Evolutionary conservation across 2,113 vertebrate species (phyloP), one percentile per base, ranked within the genome.

Genomic region (Scytalopus superciliaris): DNA sequence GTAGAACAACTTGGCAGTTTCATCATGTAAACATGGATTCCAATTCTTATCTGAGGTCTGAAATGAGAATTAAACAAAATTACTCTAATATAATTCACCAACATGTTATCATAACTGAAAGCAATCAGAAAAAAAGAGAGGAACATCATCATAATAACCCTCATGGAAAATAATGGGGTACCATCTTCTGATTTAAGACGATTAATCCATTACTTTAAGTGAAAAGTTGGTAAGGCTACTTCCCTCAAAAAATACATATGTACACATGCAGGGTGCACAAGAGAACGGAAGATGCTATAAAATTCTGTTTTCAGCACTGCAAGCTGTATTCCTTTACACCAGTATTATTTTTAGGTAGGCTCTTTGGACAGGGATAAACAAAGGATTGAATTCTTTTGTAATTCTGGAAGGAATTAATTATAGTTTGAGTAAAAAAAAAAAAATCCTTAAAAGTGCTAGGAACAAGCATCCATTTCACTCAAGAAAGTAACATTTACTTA

Each of bases 11-110:
- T 99, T 99, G 84, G 98, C 97, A 87, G 98, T 98, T 97, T 99
- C 99, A 98, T 99, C 98, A 96, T 99, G 97, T 85, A 99, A 98
- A 97, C 98, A 99, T 23, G 99, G 99, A 70, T 98, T 98, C 99
- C 99, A 99, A 95, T 99, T 98, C 79, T 98, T 93, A 96, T 99
- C 99, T 56, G 98, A 98, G 24, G 99, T 99, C 99, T 99, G 94
- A 92, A 97, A 96, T 42, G 9, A 56, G 69, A 85, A 82, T 64
- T 85, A 52, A 80, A 84, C 3, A 27, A 64, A 81, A 22, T 82
- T 67, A 92, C 33, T 72, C 21, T 35, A 52, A 1, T 33, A 66
- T 12, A 69, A 69, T 24, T 66, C 3, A 53, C 2, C 23, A 84
- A 49, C 2, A 24, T 14, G 33, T 45, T 74, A 56, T 30, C n/a